Evolutionary conservation across 2,888 invertebrate species (phyloP), one percentile per base, ranked within the genome.

Genomic region (Drosophila acutilabella): DNA sequence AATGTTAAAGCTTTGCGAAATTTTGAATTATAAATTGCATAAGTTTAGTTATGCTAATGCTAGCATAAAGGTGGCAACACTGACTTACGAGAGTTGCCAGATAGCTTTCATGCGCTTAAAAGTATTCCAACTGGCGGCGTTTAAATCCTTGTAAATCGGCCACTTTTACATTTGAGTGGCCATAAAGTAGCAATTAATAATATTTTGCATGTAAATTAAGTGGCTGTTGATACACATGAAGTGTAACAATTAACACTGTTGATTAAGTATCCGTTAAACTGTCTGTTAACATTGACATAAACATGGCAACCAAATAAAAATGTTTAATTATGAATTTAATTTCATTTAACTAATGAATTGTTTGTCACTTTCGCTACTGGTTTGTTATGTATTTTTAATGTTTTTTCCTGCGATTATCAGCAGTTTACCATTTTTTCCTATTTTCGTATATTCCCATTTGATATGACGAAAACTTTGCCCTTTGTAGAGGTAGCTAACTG

Each of bases 371-470:
- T 40, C n/a, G 45, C 2, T 8, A 23, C 6, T 23, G 23, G 33
- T 52, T 52, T 44, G 4, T 33, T 53, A 53, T 70, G 48, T 50
- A 41, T 48, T 71, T 61, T 38, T 38, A 72, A 57, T 57, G 54
- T 42, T 30, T 11, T 42, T 42, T 52, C 70, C 58, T 50, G 45
- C 33, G 52, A 61, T 36, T 74, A 67, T 33, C 50, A n/a, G 30
- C 16, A 13, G 44, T 58, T 54, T 58, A 30, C 8, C 30, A 7
- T 1, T 8, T 30, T 30, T 30, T 30, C 23, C 23, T 30, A 30
- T 30, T 30, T 30, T 30, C 30, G 8, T 30, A 8, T 8, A 8
- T 26, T 26, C 36, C n/a, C 53, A 50, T 50, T 40, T 38, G 40
- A 6, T 14, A 5, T 14, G 23, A 11, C 51, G 10, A 53, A 44